A percentile compares a stretch with the other conserved stretches of the same genome.
phyloP scores from a whole-genome alignment of 2,888 invertebrate genomes.

The Vanessa cardui region DNA sequence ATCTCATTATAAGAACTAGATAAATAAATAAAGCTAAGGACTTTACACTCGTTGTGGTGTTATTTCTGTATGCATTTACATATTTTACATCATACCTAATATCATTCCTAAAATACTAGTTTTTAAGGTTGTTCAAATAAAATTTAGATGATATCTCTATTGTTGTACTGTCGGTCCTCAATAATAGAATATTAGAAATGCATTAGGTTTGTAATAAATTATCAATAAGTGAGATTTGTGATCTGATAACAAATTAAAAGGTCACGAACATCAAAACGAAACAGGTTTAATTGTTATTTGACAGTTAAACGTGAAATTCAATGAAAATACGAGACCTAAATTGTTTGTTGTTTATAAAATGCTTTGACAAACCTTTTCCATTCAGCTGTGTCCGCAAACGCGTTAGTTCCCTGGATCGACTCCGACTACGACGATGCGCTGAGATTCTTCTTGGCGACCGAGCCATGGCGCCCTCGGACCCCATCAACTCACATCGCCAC shows the following conservation, averaged over 20 bases:
- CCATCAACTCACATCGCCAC: constrained; percentile 18
- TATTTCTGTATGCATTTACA: not conserved
- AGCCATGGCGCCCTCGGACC: constrained; percentile 58
- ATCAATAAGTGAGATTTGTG: not conserved
- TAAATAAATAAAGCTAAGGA: not conserved
- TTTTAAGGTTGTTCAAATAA: no score
- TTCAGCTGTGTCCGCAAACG: constrained; percentile 69
- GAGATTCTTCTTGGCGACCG: constrained; percentile 71
- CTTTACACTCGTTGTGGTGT: not conserved
- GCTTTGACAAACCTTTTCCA: constrained; percentile 61
- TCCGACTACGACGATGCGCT: constrained; percentile 64
- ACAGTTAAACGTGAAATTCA: no score
- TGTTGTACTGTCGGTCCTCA: no score
- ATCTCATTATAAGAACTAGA: constrained; percentile 1
- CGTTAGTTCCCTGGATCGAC: constrained; percentile 67
- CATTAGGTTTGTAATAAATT: not conserved
- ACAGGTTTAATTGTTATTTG: not conserved
- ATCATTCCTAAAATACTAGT: no score
- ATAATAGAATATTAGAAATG: not conserved
- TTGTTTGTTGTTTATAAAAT: not conserved
- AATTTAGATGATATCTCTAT: no score
- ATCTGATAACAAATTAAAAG: not conserved
- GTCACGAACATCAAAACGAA: not conserved
- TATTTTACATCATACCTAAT: no score
- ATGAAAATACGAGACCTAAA: no score